These are phyloP conservation scores for Condylostylus longicornis DNA, from an alignment of 1,140 invertebrate genomes.

Conservation along the genomic window DNA sequence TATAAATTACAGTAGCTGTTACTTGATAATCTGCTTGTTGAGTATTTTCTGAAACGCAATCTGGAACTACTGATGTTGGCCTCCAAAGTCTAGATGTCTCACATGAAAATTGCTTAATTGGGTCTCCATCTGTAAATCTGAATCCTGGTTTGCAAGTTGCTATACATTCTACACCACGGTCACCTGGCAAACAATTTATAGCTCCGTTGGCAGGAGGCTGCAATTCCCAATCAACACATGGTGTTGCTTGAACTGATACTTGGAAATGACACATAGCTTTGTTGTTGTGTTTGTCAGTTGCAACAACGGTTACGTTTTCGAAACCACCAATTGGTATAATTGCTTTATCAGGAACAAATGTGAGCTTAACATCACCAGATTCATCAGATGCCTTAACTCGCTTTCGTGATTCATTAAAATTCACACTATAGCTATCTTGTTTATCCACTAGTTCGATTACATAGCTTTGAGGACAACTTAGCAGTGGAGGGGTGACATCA, in stretches of 20 bases:
- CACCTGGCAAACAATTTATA: slow-evolving; percentile 69
- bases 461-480: slow-evolving; percentile 91
- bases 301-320: slow-evolving; percentile 87
- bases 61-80: slow-evolving; percentile 73
- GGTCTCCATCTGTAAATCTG: slow-evolving; percentile 80
- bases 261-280: slow-evolving; percentile 87
- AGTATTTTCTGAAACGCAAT: slow-evolving; percentile 87
- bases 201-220: slow-evolving; percentile 74
- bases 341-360: slow-evolving; percentile 71
- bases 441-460: slow-evolving; percentile 81
- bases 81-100: slow-evolving; percentile 62
- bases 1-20: slow-evolving; percentile 71
- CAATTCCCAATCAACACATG: slow-evolving; percentile 88
- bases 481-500: slow-evolving; percentile 82
- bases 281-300: slow-evolving; percentile 78
- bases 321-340: slow-evolving; percentile 79
- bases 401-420: slow-evolving; percentile 81
- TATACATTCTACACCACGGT: slow-evolving; percentile 66
- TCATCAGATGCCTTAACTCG: slow-evolving; percentile 78
- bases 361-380: slow-evolving; percentile 71
- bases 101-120: slow-evolving; percentile 72
- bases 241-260: slow-evolving; percentile 78
- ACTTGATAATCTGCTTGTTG: slow-evolving; percentile 89
- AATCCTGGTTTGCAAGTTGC: slow-evolving; percentile 84
- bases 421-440: slow-evolving; percentile 77